Base-by-base conservation (phyloP, 2,797 vertebrate species). In the Sebastolobus altivelis region DNA sequence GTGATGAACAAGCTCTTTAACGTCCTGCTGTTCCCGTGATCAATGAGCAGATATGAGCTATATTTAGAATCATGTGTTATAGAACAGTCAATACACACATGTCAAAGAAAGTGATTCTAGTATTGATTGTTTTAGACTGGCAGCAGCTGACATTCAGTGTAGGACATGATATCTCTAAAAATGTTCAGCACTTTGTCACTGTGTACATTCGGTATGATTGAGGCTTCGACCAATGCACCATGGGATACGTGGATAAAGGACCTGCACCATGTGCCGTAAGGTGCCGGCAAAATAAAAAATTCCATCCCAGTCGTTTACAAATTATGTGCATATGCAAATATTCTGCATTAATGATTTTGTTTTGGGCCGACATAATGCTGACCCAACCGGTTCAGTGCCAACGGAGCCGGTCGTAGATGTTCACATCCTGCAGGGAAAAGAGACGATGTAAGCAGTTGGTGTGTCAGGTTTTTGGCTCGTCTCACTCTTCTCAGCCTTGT, bases 311-410 rank as follows among this genome's bases (percentile, higher is more conserved):
- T 37, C 14, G 2, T 25, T 14, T 31, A 2, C 6, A 40, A 61
- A 37, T 83, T 55, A 75, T 72, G 29, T 7, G 38, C 16, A 67
- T 31, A 75, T 78, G 77, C 62, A 73, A 52, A 81, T 79, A 29
- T 6, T 43, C 40, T 76, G 62, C 58, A 65, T 54, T 68, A 14
- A 59, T 40, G 52, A 77, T 59, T 71, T 60, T 33, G 27, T 79
- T 65, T 73, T 75, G 56, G 65, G 14, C 16, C 22, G 1, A 61
- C 16, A 33, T 10, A 72, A 25, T 68, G 81, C 72, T 77, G 77
- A 87, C 12, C 4, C 37, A 29, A 12, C 16, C 3, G 9, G 52
- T 72, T 83, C 29, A 29, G 66, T 18, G 56, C 25, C 63, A 58
- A 0, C 12, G 22, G 35, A 54, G 54, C 4, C 31, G 25, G 54